Percentiles rank a stretch among this genome's conserved stretches.
phyloP scores from a whole-genome alignment of 2,113 vertebrate species.

The Oxyruncus cristatus region DNA sequence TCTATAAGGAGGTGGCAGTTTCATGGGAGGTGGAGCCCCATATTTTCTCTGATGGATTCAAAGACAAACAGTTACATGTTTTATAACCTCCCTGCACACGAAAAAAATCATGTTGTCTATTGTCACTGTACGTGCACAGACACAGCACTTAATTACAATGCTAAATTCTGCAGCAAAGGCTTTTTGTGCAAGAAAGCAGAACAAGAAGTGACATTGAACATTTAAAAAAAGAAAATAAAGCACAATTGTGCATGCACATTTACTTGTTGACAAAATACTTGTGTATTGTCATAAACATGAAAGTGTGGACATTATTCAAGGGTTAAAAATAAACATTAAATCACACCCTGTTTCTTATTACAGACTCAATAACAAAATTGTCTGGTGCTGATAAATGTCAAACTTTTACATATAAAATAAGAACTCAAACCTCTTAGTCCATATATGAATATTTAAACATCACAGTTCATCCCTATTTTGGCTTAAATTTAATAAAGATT shows the following conservation, averaged over 20 bases:
- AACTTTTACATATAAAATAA: neutral
- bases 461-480: neutral
- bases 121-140: neutral
- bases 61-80: neutral
- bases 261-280: neutral
- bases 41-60: slow-evolving; percentile 58
- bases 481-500: neutral
- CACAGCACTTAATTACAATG: neutral
- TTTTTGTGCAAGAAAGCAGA: neutral
- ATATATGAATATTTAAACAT: neutral
- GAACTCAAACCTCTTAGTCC: neutral
- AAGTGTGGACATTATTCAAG: neutral
- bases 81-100: neutral
- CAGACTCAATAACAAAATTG: neutral
- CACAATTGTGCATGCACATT: neutral
- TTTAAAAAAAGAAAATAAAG: neutral
- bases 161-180: neutral
- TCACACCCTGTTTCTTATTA: neutral
- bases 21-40: slow-evolving; percentile 78
- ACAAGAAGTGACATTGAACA: neutral
- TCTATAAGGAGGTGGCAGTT: slow-evolving; percentile 87
- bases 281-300: neutral
- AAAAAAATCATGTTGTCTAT: neutral
- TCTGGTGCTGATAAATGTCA: neutral
- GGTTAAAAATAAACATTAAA: neutral